Evolutionary conservation across 2,797 vertebrate species (phyloP).

Genomic region (Hemitrygon akajei): DNA sequence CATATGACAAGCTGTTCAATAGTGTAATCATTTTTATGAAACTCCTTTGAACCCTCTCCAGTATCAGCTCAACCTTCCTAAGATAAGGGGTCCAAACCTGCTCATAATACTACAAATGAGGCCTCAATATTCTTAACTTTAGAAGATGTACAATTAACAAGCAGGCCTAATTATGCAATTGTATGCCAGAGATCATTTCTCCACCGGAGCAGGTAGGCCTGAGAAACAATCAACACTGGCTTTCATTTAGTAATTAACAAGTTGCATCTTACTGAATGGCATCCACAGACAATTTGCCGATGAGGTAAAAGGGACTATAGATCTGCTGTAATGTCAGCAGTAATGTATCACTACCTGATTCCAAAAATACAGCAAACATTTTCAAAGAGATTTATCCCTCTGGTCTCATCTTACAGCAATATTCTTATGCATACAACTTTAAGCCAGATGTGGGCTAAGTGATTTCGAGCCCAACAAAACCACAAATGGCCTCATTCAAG

Average conservation of each 20-base stretch:
- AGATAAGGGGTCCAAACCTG: too few species aligned
- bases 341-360: neutral
- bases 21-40: too few species aligned
- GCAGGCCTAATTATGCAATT: neutral
- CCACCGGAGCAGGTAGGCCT: neutral
- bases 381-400: neutral
- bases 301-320: neutral
- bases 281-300: neutral
- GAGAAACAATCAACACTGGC: neutral
- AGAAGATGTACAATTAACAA: neutral
- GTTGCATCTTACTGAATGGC: neutral
- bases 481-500: neutral
- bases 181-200: neutral
- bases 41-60: too few species aligned
- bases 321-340: neutral
- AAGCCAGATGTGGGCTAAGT: neutral
- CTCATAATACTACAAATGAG: too few species aligned
- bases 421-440: neutral
- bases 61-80: too few species aligned
- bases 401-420: neutral
- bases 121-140: neutral
- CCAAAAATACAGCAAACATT: neutral
- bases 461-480: neutral
- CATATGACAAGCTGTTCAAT: too few species aligned
- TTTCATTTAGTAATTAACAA: neutral